A percentile compares a stretch with the other conserved stretches of the same genome.
Conservation (phyloP, 1,140 invertebrate species). For the Meteorus sp. region DNA sequence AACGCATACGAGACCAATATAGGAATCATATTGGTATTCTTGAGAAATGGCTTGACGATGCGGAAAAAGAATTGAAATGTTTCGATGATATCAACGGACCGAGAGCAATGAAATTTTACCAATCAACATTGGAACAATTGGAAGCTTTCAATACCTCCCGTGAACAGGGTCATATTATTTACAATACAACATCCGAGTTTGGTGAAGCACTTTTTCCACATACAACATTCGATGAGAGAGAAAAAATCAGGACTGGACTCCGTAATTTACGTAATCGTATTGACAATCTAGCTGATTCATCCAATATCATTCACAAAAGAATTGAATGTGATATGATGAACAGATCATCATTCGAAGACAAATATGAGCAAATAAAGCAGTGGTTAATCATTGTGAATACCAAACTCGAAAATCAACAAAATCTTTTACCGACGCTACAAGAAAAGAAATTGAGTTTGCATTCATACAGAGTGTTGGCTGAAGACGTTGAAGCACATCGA, state of each 20-base stretch:
- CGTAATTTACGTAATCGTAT: constrained; percentile 78
- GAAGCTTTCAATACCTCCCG: constrained; percentile 74
- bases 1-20: constrained; percentile 70
- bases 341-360: constrained; percentile 88
- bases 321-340: constrained; percentile 85
- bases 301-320: constrained; percentile 82
- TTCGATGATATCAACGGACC: constrained; percentile 69
- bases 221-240: constrained; percentile 83
- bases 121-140: constrained; percentile 73
- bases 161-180: constrained; percentile 74
- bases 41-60: constrained; percentile 77
- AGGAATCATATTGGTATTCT: constrained; percentile 69
- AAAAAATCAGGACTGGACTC: constrained; percentile 80
- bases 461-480: constrained; percentile 71
- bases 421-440: constrained; percentile 73
- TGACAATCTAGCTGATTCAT: constrained; percentile 81
- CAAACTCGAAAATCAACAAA: constrained; percentile 68
- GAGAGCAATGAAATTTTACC: constrained; percentile 67
- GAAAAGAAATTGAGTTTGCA: constrained; percentile 86
- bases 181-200: constrained; percentile 80
- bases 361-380: constrained; percentile 77
- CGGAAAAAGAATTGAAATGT: constrained; percentile 71
- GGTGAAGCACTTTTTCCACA: constrained; percentile 87
- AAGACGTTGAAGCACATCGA: constrained; percentile 82
- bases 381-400: constrained; percentile 77